Evolutionary conservation across 2,888 invertebrate species (phyloP).

Genomic region (Ichneumoninae sp.): DNA sequence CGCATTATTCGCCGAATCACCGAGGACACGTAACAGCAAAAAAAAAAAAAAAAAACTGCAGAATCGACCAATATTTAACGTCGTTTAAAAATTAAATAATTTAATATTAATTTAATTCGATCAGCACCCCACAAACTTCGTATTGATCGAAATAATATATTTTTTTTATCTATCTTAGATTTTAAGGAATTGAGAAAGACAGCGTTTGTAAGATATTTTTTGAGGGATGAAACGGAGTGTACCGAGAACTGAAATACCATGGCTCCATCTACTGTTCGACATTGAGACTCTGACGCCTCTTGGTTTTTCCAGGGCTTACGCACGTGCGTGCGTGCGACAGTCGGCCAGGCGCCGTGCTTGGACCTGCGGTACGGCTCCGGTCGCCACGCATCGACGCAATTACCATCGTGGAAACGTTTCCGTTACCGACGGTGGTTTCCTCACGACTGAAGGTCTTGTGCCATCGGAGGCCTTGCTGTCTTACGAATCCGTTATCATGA

Average conservation of each 20-base stretch:
- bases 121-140: not conserved
- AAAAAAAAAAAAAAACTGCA: not conserved
- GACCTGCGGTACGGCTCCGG: not conserved
- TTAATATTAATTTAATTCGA: conserved; percentile 22
- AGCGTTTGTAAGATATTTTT: not conserved
- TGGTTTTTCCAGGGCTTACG: conserved; percentile 13
- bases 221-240: conserved; percentile 20
- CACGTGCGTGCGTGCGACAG: conserved; percentile 48
- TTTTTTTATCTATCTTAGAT: not conserved
- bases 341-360: conserved; percentile 35
- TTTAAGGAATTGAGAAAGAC: not conserved
- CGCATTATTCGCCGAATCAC: not conserved
- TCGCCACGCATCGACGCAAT: conserved; percentile 23
- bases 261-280: conserved; percentile 44
- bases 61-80: not conserved
- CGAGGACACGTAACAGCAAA: not conserved
- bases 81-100: conserved; percentile 30
- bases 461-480: not conserved
- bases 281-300: not conserved
- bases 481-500: not conserved
- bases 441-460: not conserved
- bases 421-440: conserved; percentile 53
- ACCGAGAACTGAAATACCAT: not conserved
- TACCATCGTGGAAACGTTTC: conserved; percentile 30
- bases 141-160: conserved; percentile 23